Percentiles rank a stretch among this genome's conserved stretches.
Evolutionary conservation across 2,888 invertebrate species (phyloP).

Genomic region (Troilus luridus): DNA sequence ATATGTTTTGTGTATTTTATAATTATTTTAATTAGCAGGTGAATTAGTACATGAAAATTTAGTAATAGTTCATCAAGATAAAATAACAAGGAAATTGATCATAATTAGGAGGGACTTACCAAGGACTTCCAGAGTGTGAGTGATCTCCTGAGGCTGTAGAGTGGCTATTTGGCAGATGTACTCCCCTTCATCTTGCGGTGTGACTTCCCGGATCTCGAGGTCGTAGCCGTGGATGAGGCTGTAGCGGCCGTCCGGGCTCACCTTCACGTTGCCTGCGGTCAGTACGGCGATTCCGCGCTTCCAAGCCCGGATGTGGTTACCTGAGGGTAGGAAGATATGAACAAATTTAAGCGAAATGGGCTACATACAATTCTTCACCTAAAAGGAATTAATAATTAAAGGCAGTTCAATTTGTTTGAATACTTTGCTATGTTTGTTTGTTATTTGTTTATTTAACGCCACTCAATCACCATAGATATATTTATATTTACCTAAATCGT

Average conservation of each 20-base stretch:
- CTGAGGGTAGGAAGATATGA: slow-evolving; percentile 69
- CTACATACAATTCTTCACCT: background rate
- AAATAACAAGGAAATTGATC: background rate
- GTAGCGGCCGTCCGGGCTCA: slow-evolving; percentile 76
- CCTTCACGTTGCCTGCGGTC: slow-evolving; percentile 76
- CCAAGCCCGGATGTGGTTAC: slow-evolving; percentile 76
- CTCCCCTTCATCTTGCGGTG: slow-evolving; percentile 77
- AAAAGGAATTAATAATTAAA: too few relatives aligned
- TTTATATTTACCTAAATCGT: too few relatives aligned
- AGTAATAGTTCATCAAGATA: background rate
- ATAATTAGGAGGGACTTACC: slow-evolving; percentile 71
- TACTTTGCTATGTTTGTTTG: too few relatives aligned
- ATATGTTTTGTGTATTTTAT: too few relatives aligned
- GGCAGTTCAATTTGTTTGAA: too few relatives aligned
- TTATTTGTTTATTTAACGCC: too few relatives aligned
- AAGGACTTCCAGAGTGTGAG: slow-evolving; percentile 77
- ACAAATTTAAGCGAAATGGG: background rate
- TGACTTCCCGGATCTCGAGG: slow-evolving; percentile 76
- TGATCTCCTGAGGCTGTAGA: slow-evolving; percentile 76
- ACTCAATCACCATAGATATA: too few relatives aligned
- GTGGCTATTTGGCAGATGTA: slow-evolving; percentile 79
- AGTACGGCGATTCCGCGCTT: slow-evolving; percentile 77
- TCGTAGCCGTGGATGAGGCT: slow-evolving; percentile 76
- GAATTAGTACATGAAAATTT: too few relatives aligned
- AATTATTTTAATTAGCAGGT: too few relatives aligned